Evolutionary conservation across 2,797 vertebrate species (phyloP).

Genomic region (Mallotus villosus): DNA sequence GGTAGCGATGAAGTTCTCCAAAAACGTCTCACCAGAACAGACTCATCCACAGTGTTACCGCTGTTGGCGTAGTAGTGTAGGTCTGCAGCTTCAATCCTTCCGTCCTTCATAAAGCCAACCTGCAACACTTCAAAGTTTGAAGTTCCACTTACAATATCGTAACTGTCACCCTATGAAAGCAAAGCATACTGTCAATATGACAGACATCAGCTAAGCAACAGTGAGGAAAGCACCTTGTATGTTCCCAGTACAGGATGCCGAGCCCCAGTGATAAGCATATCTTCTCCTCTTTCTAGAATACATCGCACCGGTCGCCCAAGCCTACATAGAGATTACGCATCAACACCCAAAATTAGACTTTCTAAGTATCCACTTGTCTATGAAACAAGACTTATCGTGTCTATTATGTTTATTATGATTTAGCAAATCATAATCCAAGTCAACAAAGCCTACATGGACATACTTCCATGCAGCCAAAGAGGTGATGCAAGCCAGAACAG

Average conservation of each 20-base stretch:
- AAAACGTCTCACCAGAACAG: constrained; percentile 70
- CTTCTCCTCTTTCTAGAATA: constrained; percentile 85
- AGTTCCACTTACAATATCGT: not conserved
- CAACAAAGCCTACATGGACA: constrained; percentile 46
- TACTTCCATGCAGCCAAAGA: constrained; percentile 89
- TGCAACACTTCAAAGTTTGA: constrained; percentile 39
- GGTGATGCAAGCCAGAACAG: constrained; percentile 75
- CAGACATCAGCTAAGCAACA: not conserved
- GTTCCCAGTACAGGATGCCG: constrained; percentile 83
- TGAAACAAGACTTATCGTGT: no score
- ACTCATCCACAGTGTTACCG: constrained; percentile 80
- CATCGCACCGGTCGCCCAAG: constrained; percentile 78
- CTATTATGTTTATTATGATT: no score
- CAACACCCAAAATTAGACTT: not conserved
- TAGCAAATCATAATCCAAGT: no score
- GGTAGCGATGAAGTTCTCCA: not conserved
- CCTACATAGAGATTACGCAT: constrained; percentile 59
- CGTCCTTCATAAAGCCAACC: constrained; percentile 85
- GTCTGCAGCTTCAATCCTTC: constrained; percentile 81
- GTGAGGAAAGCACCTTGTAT: constrained; percentile 79
- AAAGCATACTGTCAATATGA: not conserved
- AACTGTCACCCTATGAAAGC: not conserved
- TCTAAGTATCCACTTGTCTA: no score
- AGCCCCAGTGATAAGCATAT: constrained; percentile 87
- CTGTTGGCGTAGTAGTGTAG: constrained; percentile 77